A percentile compares a stretch with the other conserved stretches of the same genome.
Evolutionary conservation across 2,797 vertebrate species (phyloP).

Genomic region (Rhyacichthys aspro): DNA sequence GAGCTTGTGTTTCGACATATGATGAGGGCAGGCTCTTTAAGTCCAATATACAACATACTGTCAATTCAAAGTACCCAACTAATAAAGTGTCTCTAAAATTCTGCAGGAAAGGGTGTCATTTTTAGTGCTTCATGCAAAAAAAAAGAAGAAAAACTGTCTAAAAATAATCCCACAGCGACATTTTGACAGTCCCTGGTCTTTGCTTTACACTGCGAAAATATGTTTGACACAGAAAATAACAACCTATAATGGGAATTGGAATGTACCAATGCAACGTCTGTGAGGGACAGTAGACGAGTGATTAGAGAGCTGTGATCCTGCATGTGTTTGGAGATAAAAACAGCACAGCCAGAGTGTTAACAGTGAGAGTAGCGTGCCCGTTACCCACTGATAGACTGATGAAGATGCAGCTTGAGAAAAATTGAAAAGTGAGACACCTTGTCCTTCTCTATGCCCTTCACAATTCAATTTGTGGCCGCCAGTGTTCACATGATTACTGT

Average conservation of each 20-base stretch:
- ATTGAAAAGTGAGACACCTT: slow-evolving; percentile 13
- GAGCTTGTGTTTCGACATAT: slow-evolving; percentile 50
- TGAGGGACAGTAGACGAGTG: slow-evolving; percentile 37
- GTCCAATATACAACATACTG: slow-evolving; percentile 3
- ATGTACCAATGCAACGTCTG: slow-evolving; percentile 32
- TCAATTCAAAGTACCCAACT: neutral
- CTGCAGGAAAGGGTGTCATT: neutral
- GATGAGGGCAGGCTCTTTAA: slow-evolving; percentile 55
- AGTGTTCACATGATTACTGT: too few relatives aligned
- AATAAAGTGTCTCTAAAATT: neutral
- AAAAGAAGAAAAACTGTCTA: neutral
- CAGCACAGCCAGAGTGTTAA: slow-evolving; percentile 17
- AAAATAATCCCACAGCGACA: neutral
- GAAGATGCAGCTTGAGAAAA: slow-evolving; percentile 12
- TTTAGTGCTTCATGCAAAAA: neutral
- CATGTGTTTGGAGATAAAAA: slow-evolving; percentile 23
- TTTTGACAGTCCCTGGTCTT: slow-evolving; percentile 5
- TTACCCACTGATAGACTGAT: slow-evolving; percentile 24
- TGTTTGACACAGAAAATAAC: slow-evolving; percentile 21
- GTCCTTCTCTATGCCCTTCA: slow-evolving; percentile 12
- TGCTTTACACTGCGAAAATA: slow-evolving; percentile 9
- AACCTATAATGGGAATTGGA: slow-evolving; percentile 35
- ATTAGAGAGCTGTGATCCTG: slow-evolving; percentile 34
- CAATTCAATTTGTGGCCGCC: slow-evolving; percentile 10
- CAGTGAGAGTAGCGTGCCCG: slow-evolving; percentile 30